These are phyloP conservation scores for Syndactyla subalaris DNA, from an alignment of 2,797 vertebrate species.

Conservation along the genomic window DNA sequence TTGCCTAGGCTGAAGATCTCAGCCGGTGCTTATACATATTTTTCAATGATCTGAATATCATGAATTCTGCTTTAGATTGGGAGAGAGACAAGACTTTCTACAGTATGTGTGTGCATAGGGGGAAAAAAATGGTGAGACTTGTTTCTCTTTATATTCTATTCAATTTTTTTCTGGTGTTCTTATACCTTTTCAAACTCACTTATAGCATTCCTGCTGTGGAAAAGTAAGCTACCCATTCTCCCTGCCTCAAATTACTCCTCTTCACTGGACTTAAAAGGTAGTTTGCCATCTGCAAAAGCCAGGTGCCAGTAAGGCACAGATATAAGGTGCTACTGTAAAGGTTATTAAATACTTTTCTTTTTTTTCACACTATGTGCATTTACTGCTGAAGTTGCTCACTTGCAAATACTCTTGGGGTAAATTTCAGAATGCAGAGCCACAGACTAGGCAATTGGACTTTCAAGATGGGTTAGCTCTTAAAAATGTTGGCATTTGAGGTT, in stretches of 20 bases:
- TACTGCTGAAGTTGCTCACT: not conserved
- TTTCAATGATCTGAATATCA: constrained; percentile 66
- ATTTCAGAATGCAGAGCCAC: not conserved
- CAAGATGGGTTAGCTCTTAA: not conserved
- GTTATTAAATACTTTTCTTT: constrained; percentile 4
- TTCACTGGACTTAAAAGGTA: not conserved
- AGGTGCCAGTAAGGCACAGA: not conserved
- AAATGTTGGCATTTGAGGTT: not conserved
- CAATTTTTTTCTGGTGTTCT: constrained; percentile 37
- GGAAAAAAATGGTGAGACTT: not conserved
- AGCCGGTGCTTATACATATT: constrained; percentile 46
- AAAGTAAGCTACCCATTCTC: constrained; percentile 8
- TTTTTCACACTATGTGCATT: not conserved
- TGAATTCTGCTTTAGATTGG: constrained; percentile 56
- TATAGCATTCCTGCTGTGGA: constrained; percentile 15
- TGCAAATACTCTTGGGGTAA: not conserved
- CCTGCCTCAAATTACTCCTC: constrained; percentile 28
- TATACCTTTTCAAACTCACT: constrained; percentile 51
- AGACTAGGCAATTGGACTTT: not conserved
- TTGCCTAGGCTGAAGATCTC: constrained; percentile 57
- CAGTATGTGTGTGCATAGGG: constrained; percentile 29
- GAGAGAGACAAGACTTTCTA: constrained; percentile 41
- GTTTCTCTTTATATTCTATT: constrained; percentile 26
- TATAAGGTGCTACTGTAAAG: not conserved
- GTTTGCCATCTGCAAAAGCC: constrained; percentile 10